Base-by-base conservation (phyloP, 2,113 vertebrate species). In the Melanerpes aurifrons region DNA sequence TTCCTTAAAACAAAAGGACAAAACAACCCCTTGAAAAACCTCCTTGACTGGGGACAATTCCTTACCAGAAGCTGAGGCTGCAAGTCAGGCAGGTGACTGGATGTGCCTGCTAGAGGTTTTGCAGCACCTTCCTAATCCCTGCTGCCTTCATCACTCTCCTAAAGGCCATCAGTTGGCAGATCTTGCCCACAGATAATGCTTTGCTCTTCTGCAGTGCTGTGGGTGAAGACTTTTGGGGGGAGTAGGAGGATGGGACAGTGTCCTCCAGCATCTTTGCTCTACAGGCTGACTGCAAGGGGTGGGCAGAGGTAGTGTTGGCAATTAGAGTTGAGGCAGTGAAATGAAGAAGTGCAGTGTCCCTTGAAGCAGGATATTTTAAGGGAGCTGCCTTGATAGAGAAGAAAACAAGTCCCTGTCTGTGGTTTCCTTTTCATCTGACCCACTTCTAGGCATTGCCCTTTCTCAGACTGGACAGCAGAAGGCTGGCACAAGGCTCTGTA, bases 211-310 rank as follows among this genome's bases (percentile, higher is more conserved):
- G 53, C 31, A 28, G 54, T 12, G 35, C 48, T 43, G 32, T 1
- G 12, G 37, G 21, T 25, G 70, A 32, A 35, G 69, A 14, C 1
- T 31, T 56, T 48, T 0, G 3, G 28, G 32, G 50, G 28, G 48
- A 12, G 58, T n/a, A 31, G 24, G 59, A 59, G 13, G 48, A 29
- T 1, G 11, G 15, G 10, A 45, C 25, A 18, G 7, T 4, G 22
- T 6, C 17, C 40, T 6, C 6, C 21, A 26, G 5, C 4, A 2
- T 5, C 69, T 35, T 31, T 66, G 35, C 15, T 74, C 25, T 6
- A 12, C 5, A 3, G 13, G 35, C 47, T 0, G 3, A 3, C 22
- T 29, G 14, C 16, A 1, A 4, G 28, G 12, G 8, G 10, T 25
- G 32, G 15, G 17, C 48, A 57, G 14, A 74, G 2, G 12, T 37